These are phyloP conservation scores for Cepphus grylle DNA, from an alignment of 2,113 vertebrate species.

Conservation along the genomic window DNA sequence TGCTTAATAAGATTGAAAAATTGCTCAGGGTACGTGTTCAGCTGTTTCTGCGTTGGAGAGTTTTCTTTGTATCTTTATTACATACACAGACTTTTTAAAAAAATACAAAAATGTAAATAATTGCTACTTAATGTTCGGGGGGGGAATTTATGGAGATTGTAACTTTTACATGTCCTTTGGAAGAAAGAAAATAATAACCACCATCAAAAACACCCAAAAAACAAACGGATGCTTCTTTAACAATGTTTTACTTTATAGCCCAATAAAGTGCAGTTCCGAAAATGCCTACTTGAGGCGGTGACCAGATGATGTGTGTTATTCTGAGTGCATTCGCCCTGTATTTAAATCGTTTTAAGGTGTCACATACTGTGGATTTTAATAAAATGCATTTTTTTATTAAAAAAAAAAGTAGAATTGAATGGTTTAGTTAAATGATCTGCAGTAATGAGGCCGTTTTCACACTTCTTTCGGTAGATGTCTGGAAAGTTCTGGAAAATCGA, in stretches of 20 bases:
- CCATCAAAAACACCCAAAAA: background rate
- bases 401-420: background rate
- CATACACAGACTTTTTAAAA: background rate
- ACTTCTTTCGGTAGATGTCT: background rate
- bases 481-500: background rate
- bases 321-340: background rate
- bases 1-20: slow-evolving; percentile 93
- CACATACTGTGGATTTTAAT: background rate
- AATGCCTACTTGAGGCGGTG: background rate
- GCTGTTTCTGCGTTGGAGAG: background rate
- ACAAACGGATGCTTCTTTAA: background rate
- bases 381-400: background rate
- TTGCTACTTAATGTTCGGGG: background rate
- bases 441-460: background rate
- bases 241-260: background rate
- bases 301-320: background rate
- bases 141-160: background rate
- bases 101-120: background rate
- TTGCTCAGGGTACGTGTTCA: slow-evolving; percentile 83
- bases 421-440: background rate
- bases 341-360: background rate
- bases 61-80: background rate
- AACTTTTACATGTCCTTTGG: background rate
- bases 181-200: background rate
- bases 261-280: background rate